Evolutionary conservation across 2,113 vertebrate genomes (phyloP).

Genomic region (Hyla sarda): DNA sequence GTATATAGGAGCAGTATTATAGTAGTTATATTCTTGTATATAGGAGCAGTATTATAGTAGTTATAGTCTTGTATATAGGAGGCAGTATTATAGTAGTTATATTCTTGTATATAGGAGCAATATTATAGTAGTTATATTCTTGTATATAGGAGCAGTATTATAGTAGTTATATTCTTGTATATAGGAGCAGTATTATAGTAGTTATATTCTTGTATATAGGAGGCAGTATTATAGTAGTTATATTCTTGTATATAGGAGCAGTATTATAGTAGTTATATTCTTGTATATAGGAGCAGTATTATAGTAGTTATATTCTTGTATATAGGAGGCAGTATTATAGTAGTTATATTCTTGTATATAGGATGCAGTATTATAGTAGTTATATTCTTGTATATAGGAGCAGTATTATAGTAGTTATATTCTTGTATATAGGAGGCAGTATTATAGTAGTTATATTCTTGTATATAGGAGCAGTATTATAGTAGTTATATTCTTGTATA

Average conservation of each 20-base stretch:
- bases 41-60: too few relatives aligned
- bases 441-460: too few relatives aligned
- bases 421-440: too few relatives aligned
- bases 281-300: background rate
- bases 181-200: constrained; percentile 8
- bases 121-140: too few relatives aligned
- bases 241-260: background rate
- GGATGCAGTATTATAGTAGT: background rate
- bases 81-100: background rate
- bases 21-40: too few relatives aligned
- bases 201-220: background rate
- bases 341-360: background rate
- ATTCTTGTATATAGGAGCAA: background rate
- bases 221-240: too few relatives aligned
- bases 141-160: background rate
- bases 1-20: too few relatives aligned
- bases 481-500: too few relatives aligned
- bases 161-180: background rate
- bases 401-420: background rate
- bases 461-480: too few relatives aligned
- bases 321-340: background rate
- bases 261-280: constrained; percentile 20
- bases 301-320: too few relatives aligned
- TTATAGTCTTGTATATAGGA: background rate
- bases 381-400: background rate